phyloP scores from a whole-genome alignment of 2,113 vertebrate genomes.

The Peucedramus taeniatus region DNA sequence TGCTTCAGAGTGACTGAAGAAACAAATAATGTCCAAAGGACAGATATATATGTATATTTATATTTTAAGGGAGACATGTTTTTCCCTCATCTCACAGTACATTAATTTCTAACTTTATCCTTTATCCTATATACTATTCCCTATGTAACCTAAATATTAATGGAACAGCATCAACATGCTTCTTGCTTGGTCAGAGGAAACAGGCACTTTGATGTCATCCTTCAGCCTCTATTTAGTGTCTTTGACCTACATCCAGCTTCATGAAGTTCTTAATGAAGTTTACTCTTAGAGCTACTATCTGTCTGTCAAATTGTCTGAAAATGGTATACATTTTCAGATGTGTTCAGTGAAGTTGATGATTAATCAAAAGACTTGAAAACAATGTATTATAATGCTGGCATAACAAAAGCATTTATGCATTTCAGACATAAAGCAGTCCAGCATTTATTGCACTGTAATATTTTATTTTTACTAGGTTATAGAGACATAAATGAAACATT shows the following conservation, averaged over 20 bases:
- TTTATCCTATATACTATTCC: background rate
- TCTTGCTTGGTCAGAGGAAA: background rate
- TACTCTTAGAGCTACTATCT: background rate
- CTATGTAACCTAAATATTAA: background rate
- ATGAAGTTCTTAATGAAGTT: background rate
- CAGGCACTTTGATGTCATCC: background rate
- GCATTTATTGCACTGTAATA: background rate
- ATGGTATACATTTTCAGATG: background rate
- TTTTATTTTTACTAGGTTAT: background rate
- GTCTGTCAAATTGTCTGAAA: background rate
- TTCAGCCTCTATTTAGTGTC: background rate
- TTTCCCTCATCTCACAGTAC: background rate
- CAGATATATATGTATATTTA: background rate
- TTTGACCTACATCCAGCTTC: background rate
- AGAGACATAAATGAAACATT: background rate
- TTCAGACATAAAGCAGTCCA: background rate
- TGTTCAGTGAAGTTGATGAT: background rate
- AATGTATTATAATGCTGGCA: background rate
- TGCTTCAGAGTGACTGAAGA: background rate
- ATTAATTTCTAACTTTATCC: background rate
- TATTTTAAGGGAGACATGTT: background rate
- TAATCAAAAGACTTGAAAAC: background rate
- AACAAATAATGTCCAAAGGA: background rate
- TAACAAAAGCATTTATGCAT: background rate
- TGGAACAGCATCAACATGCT: background rate